Percentiles rank a stretch among this genome's conserved stretches.
Conservation (phyloP, 2,888 invertebrate species). For the Girardia tigrina region DNA sequence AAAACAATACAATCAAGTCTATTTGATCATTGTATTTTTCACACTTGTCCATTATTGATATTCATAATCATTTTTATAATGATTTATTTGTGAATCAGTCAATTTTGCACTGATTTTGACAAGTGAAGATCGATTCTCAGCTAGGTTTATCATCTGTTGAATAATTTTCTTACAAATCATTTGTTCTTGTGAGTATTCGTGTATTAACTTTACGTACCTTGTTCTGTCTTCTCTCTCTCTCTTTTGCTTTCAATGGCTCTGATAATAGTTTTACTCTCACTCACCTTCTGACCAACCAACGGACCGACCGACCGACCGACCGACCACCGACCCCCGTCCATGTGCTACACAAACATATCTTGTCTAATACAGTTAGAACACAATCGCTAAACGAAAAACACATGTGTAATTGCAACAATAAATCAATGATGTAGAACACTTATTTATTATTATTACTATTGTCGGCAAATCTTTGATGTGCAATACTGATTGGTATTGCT, state of each 20-base stretch:
- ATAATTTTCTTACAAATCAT: no score
- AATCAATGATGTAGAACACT: conserved; percentile 19
- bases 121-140: background rate
- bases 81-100: background rate
- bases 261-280: no score
- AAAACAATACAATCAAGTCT: conserved; percentile 18
- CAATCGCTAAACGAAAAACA: background rate
- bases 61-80: conserved; percentile 5
- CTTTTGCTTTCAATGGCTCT: no score
- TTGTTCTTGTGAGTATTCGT: no score
- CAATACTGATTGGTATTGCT: background rate
- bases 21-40: conserved; percentile 1
- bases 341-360: no score
- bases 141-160: background rate
- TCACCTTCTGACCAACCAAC: no score
- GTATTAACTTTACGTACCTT: no score
- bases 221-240: background rate
- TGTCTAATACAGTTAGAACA: background rate
- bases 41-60: conserved; percentile 23
- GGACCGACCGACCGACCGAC: no score
- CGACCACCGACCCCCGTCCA: no score
- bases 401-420: conserved; percentile 20
- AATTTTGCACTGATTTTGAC: background rate
- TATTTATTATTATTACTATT: no score
- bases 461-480: background rate